phyloP scores from a whole-genome alignment of 2,888 invertebrate genomes.

The Melanophora roralis region DNA sequence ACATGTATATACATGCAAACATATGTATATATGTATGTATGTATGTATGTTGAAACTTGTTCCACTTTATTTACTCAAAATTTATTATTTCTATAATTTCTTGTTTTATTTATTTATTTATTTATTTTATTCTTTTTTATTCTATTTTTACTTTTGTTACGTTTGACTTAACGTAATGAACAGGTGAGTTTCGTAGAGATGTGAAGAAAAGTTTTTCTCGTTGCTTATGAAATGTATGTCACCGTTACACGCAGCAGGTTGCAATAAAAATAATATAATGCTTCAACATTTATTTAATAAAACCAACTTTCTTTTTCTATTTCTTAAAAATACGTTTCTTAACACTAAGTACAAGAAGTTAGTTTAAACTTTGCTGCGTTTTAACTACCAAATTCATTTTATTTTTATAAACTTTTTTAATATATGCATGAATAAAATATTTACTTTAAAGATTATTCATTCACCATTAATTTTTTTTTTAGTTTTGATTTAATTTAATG shows the following conservation, averaged over 20 bases:
- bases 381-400: conserved; percentile 12
- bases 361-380: neutral
- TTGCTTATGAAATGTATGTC: conserved; percentile 66
- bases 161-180: conserved; percentile 30
- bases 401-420: conserved; percentile 17
- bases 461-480: neutral
- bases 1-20: conserved; percentile 29
- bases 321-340: conserved; percentile 17
- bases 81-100: conserved; percentile 6
- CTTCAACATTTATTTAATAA: conserved; percentile 36
- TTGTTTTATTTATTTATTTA: conserved; percentile 12
- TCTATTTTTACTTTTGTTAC: neutral
- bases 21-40: too few relatives aligned
- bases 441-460: neutral
- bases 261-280: conserved; percentile 50
- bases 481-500: conserved; percentile 28
- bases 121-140: neutral
- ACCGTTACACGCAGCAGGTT: conserved; percentile 65
- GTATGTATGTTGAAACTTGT: conserved; percentile 27
- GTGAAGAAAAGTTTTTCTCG: conserved; percentile 55
- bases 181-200: conserved; percentile 60
- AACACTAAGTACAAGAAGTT: conserved; percentile 5
- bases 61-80: conserved; percentile 1
- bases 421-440: neutral
- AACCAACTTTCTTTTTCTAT: conserved; percentile 54